Base-by-base conservation (phyloP, 2,888 invertebrate species). In the Epiblema foenella region DNA sequence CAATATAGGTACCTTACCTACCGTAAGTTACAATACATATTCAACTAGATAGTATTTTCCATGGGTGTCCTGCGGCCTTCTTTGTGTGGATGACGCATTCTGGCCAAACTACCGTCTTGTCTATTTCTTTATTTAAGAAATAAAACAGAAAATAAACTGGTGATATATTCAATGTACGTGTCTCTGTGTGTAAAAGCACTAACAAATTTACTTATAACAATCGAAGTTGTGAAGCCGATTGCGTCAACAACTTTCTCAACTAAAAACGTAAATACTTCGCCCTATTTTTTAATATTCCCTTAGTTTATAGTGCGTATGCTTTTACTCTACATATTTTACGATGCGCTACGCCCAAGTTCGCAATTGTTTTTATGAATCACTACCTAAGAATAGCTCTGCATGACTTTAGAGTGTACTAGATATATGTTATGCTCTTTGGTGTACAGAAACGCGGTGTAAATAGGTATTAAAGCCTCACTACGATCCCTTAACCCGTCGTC, bases 321-420 rank as follows among this genome's bases (percentile, higher is more conserved):
- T 51, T 51, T 51, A 68, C 58, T 59, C 52, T 20, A 66, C 70
- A 68, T 76, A n/a, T 73, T 73, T 75, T 76, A 71, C 59, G 60
- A 69, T 51, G 73, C 57, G 73, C 56, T 73, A 73, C 70, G 72
- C 72, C 65, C 68, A 68, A 75, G 65, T 74, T 68, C 59, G 63
- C 63, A 64, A 77, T 79, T 79, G 73, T 79, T 77, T 77, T 78
- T 80, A 75, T 85, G 83, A 85, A 83, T 85, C 83, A 83, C 73
- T 75, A 56, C 74, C 75, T 75, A 65, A 76, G 73, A 83, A 84
- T 84, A 82, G 80, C 74, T 73, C 81, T 79, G 83, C 80, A 81
- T 76, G 74, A 60, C 54, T 74, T 73, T 80, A 78, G 75, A 76
- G 77, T 78, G 73, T 80, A 78, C 75, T 75, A n/a, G n/a, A n/a